Percentiles rank a stretch among this genome's conserved stretches.
phyloP scores from a whole-genome alignment of 2,113 vertebrate species.

The Podarcis cretensis region DNA sequence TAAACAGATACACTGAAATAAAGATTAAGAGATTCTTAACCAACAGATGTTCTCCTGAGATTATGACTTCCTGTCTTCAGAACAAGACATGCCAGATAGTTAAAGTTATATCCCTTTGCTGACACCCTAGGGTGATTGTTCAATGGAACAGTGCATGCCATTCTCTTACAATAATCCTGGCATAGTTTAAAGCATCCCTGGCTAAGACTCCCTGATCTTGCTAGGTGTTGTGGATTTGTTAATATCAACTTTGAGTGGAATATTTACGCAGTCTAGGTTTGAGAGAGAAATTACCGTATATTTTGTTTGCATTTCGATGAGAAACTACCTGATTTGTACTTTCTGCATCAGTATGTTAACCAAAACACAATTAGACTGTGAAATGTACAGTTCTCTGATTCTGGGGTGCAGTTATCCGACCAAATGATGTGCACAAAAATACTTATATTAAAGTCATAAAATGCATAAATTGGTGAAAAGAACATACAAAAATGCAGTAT shows the following conservation, averaged over 20 bases:
- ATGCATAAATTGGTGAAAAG: no score
- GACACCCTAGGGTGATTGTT: neutral
- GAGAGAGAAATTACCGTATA: no score
- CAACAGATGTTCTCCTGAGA: neutral
- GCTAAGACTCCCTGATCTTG: neutral
- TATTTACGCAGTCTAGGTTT: neutral
- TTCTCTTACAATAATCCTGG: neutral
- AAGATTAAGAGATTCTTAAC: neutral
- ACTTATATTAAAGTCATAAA: no score
- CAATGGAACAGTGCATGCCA: neutral
- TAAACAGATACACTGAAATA: neutral
- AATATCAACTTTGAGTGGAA: neutral
- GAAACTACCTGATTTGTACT: no score
- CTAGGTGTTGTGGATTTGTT: neutral
- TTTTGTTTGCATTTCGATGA: no score
- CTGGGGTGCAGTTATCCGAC: no score
- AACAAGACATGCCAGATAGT: neutral
- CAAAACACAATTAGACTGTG: no score
- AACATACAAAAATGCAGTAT: no score
- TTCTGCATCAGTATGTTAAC: no score
- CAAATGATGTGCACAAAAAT: no score
- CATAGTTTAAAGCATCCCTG: neutral
- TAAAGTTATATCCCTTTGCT: no score
- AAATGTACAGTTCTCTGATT: no score
- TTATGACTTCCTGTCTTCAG: neutral